phyloP scores from a whole-genome alignment of 2,113 vertebrate genomes.

The Cebus imitator region DNA sequence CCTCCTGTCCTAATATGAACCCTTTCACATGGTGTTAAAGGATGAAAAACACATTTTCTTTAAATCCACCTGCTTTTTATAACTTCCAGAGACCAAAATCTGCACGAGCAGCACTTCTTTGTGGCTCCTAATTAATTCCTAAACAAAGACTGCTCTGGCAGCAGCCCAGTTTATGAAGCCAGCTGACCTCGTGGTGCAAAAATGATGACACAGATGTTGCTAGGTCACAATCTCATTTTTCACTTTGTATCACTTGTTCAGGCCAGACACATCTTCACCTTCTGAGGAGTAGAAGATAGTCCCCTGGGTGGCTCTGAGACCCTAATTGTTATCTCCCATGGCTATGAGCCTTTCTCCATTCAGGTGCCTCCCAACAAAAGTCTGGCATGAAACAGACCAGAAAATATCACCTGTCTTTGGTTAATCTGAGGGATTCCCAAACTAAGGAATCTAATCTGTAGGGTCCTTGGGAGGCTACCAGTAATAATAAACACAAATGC shows the following conservation, averaged over 20 bases:
- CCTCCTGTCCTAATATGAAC: background rate
- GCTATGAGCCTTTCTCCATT: background rate
- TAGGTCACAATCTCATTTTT: constrained; percentile 77
- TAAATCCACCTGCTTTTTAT: constrained; percentile 80
- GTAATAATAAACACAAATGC: background rate
- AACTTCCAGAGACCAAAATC: constrained; percentile 79
- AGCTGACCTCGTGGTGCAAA: constrained; percentile 83
- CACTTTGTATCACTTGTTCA: constrained; percentile 37
- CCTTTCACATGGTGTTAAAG: constrained; percentile 22
- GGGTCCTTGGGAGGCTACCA: background rate
- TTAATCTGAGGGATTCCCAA: background rate
- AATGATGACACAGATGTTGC: constrained; percentile 82
- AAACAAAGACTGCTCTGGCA: constrained; percentile 81
- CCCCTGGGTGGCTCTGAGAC: background rate
- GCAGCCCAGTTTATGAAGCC: constrained; percentile 76
- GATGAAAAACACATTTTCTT: constrained; percentile 68
- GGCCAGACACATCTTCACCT: background rate
- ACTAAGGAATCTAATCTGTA: background rate
- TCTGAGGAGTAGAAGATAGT: background rate
- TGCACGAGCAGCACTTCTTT: constrained; percentile 80
- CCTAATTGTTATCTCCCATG: background rate
- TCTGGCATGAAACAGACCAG: background rate
- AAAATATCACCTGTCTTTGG: background rate
- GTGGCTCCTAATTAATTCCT: constrained; percentile 84
- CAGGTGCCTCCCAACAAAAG: background rate